Evolutionary conservation across 92 coral and sea anemone species (phyloP).

Genomic region (Siderastrea radians): DNA sequence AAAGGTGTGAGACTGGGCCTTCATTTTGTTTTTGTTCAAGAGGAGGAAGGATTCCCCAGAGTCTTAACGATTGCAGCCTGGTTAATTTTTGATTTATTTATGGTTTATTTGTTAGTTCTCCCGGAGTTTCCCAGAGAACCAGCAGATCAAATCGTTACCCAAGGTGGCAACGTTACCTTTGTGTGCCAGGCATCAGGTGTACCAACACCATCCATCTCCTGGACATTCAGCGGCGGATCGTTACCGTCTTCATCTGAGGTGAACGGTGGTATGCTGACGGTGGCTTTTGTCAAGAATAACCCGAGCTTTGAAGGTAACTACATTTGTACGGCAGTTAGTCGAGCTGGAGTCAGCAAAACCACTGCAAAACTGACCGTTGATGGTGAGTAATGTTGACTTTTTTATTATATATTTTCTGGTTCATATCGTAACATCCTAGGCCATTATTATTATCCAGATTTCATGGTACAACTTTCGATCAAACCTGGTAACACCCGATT

Average conservation of each 20-base stretch:
- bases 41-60: too few species aligned
- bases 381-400: constrained; percentile 20
- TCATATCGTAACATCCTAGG: too few species aligned
- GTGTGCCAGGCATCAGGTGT: constrained; percentile 55
- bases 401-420: background rate
- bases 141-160: background rate
- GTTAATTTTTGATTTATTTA: background rate
- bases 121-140: constrained; percentile 44
- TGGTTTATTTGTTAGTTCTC: constrained; percentile 21
- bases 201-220: constrained; percentile 45
- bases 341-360: constrained; percentile 39
- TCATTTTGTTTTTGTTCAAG: too few species aligned
- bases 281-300: constrained; percentile 26
- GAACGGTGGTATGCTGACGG: background rate
- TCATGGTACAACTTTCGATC: too few species aligned
- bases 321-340: constrained; percentile 51
- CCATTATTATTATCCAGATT: too few species aligned
- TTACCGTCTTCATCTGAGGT: constrained; percentile 28
- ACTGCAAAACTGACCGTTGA: constrained; percentile 51
- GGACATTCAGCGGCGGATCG: constrained; percentile 46
- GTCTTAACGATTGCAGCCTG: background rate
- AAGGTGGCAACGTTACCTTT: constrained; percentile 22
- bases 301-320: constrained; percentile 41
- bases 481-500: too few species aligned
- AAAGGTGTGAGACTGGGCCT: too few species aligned